phyloP scores from a whole-genome alignment of 2,797 vertebrate genomes.

The Champsocephalus gunnari region DNA sequence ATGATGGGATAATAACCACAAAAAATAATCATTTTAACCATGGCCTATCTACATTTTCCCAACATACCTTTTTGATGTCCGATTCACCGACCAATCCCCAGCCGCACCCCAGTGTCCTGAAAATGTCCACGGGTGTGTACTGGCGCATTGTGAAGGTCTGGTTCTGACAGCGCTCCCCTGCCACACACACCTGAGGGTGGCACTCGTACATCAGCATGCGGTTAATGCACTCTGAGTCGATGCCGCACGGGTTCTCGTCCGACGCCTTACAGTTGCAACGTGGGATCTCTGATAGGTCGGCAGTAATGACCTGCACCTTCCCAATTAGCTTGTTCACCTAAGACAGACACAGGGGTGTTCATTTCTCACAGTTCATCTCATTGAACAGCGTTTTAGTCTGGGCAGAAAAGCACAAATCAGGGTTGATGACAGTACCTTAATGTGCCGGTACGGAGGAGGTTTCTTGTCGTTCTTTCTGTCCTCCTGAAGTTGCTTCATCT shows the following conservation, averaged over 20 bases:
- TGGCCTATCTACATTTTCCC: neutral
- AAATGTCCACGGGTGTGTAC: constrained; percentile 94
- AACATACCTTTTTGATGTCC: constrained; percentile 94
- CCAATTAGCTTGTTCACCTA: constrained; percentile 95
- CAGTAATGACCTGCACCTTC: constrained; percentile 96
- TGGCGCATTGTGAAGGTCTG: constrained; percentile 96
- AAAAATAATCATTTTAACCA: no score
- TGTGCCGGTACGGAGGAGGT: constrained; percentile 95
- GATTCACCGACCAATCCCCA: constrained; percentile 93
- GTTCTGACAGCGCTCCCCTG: constrained; percentile 94
- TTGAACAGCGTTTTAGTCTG: neutral
- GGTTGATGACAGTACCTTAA: constrained; percentile 85
- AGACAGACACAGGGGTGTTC: neutral
- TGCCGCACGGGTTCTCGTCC: constrained; percentile 94
- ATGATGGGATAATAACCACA: no score
- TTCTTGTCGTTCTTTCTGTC: constrained; percentile 98
- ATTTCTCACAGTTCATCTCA: neutral
- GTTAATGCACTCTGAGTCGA: constrained; percentile 98
- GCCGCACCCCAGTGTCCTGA: constrained; percentile 92
- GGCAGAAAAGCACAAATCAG: neutral
- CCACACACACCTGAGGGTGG: constrained; percentile 94
- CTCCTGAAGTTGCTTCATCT: constrained; percentile 96
- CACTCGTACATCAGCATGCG: constrained; percentile 99
- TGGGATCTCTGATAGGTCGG: constrained; percentile 95
- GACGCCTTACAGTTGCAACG: constrained; percentile 97